Conservation (phyloP, 1,140 invertebrate species). For the Trichoplusia ni region DNA sequence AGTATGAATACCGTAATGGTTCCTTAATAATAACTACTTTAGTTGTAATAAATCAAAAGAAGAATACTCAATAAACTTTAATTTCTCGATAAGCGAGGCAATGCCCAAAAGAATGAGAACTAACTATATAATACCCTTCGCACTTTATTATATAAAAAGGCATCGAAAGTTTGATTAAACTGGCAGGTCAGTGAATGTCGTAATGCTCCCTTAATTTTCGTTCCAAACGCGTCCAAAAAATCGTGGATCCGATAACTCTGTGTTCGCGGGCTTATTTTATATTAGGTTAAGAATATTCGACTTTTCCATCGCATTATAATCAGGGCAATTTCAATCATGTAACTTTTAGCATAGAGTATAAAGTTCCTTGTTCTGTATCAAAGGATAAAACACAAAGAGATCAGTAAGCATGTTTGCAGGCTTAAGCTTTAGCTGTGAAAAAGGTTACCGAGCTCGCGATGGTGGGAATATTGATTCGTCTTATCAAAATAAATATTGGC, state of each 20-base stretch:
- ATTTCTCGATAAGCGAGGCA: constrained; percentile 1
- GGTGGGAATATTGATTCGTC: constrained; percentile 56
- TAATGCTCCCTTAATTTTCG: constrained; percentile 51
- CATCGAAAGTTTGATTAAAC: constrained; percentile 33
- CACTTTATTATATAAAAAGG: constrained; percentile 32
- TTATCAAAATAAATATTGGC: constrained; percentile 57
- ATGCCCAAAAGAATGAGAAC: not conserved
- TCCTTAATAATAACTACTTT: not conserved
- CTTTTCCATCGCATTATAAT: constrained; percentile 27
- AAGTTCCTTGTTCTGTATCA: constrained; percentile 2
- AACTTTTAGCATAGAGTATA: not conserved
- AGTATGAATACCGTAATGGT: no score
- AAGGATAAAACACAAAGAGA: constrained; percentile 46
- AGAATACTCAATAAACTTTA: not conserved
- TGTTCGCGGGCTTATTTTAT: constrained; percentile 45
- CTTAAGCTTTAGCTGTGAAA: constrained; percentile 50
- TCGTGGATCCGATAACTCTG: constrained; percentile 59
- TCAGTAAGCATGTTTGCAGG: constrained; percentile 46
- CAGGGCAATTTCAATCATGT: constrained; percentile 17
- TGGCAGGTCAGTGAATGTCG: constrained; percentile 43
- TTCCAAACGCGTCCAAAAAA: constrained; percentile 46
- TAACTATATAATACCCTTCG: constrained; percentile 14
- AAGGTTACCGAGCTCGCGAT: constrained; percentile 45
- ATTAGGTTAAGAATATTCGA: constrained; percentile 53
- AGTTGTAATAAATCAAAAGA: not conserved